These are phyloP conservation scores for Falco novaeseelandiae DNA, from an alignment of 2,797 vertebrate species.

Conservation along the genomic window DNA sequence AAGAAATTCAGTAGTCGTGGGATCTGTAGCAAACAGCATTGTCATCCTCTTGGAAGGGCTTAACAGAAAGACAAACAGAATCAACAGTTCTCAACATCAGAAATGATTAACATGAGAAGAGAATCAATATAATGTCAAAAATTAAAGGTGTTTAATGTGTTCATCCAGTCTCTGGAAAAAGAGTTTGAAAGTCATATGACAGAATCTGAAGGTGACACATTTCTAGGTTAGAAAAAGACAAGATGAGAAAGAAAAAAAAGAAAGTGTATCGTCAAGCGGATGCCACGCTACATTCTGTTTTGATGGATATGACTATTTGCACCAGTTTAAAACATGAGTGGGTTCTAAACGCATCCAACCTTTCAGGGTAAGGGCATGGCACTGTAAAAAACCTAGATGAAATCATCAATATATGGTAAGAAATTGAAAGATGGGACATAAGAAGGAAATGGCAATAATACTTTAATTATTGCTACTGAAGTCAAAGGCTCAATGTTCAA, in stretches of 20 bases:
- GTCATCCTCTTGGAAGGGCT: not conserved
- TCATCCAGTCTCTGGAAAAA: not conserved
- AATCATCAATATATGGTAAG: not conserved
- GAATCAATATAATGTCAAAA: not conserved
- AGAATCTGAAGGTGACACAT: not conserved
- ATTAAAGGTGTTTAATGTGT: not conserved
- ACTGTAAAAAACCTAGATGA: not conserved
- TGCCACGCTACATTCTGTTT: not conserved
- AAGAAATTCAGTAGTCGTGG: not conserved
- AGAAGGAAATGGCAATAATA: not conserved
- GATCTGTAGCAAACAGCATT: not conserved
- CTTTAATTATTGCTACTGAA: not conserved
- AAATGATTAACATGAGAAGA: rapidly evolving
- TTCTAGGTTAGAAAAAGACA: not conserved
- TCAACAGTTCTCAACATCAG: not conserved
- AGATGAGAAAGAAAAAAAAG: not conserved
- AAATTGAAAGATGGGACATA: not conserved
- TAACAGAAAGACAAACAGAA: not conserved
- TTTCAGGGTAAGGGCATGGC: not conserved
- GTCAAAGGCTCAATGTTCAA: not conserved
- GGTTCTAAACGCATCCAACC: not conserved
- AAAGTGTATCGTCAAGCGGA: not conserved
- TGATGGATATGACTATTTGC: not conserved
- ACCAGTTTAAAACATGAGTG: not conserved
- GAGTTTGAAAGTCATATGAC: not conserved